Evolutionary conservation across 1,140 invertebrate genomes (phyloP).

Genomic region (Drosophila insularis): DNA sequence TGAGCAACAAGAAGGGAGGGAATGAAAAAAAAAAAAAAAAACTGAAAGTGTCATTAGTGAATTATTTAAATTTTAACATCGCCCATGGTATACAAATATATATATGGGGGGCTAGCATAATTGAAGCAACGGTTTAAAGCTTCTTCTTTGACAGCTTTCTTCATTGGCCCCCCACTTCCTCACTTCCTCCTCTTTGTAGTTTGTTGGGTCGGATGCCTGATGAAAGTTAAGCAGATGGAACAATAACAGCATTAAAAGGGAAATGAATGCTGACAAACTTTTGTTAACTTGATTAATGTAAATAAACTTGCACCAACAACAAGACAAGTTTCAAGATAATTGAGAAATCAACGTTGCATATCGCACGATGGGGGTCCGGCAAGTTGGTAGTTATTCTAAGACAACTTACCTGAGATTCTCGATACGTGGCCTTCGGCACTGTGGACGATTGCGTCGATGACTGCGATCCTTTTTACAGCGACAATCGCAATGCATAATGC

Average conservation of each 20-base stretch:
- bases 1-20: not conserved
- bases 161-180: no score
- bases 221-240: not conserved
- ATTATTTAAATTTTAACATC: conserved; percentile 63
- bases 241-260: conserved; percentile 17
- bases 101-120: conserved; percentile 5
- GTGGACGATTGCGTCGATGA: conserved; percentile 82
- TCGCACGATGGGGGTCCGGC: not conserved
- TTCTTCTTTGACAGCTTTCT: not conserved
- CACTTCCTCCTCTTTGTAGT: no score
- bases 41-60: conserved; percentile 60
- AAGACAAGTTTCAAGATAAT: not conserved
- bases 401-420: conserved; percentile 85
- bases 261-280: conserved; percentile 45
- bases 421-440: conserved; percentile 83
- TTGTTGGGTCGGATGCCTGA: no score
- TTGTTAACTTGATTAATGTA: conserved; percentile 58
- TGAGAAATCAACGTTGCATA: conserved; percentile 22
- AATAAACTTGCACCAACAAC: conserved; percentile 5
- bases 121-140: conserved; percentile 1
- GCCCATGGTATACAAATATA: conserved; percentile 41
- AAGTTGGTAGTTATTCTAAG: not conserved
- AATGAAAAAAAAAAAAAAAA: conserved; percentile 10
- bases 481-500: conserved; percentile 93
- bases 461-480: conserved; percentile 84